phyloP scores from a whole-genome alignment of 2,888 invertebrate species.

The Cantharis rufa region DNA sequence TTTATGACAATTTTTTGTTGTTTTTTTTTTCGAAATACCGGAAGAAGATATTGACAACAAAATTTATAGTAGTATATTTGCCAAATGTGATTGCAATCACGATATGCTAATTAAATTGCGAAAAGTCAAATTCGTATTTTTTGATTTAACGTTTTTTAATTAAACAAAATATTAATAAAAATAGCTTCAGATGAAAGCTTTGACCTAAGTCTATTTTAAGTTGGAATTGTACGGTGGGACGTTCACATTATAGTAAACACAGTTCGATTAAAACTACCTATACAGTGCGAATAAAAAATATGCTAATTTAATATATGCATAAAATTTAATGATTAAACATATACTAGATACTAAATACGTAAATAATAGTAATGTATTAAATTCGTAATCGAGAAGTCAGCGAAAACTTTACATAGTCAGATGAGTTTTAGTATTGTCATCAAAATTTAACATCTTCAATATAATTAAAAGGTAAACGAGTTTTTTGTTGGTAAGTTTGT shows the following conservation, averaged over 20 bases:
- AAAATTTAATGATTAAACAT: constrained; percentile 15
- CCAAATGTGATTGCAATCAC: not conserved
- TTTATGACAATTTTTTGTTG: too few species aligned
- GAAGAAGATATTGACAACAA: not conserved
- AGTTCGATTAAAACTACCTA: not conserved
- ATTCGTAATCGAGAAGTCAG: not conserved
- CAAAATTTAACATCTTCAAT: constrained; percentile 9
- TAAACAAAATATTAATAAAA: not conserved
- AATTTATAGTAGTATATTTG: not conserved
- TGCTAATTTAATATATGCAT: not conserved
- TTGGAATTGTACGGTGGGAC: not conserved
- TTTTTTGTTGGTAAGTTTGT: constrained; percentile 19
- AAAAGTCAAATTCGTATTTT: not conserved
- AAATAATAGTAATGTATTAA: constrained; percentile 14
- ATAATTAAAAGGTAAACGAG: constrained; percentile 18
- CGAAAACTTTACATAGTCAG: not conserved
- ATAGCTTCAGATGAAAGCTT: not conserved
- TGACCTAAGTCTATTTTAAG: not conserved
- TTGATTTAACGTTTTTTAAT: not conserved
- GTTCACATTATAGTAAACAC: not conserved
- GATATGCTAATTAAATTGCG: not conserved
- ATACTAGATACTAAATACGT: constrained; percentile 12
- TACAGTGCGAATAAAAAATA: not conserved
- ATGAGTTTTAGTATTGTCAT: constrained; percentile 1
- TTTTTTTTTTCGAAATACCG: not conserved